Base-by-base conservation (phyloP, 2,888 invertebrate species). In the Brachycybe producta region DNA sequence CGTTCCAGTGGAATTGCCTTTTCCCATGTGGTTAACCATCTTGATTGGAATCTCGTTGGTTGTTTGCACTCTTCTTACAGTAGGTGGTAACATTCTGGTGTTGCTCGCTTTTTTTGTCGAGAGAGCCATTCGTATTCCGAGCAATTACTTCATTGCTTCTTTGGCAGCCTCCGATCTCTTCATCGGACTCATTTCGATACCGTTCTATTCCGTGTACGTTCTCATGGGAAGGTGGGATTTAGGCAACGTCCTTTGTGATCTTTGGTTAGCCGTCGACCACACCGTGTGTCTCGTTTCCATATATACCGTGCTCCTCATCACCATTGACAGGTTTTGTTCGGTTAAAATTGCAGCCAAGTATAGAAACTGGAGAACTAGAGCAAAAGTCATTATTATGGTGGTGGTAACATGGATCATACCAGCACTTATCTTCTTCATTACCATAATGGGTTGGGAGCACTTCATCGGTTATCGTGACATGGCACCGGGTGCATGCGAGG, bases 111-210 rank as follows among this genome's bases (percentile, higher is more conserved):
- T 97, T 69, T 82, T 92, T 55, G 86, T 95, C 38, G 95, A 94
- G 69, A 74, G 92, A 53, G 83, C 84, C 57, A 87, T 87, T 56
- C 70, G 98, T 50, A 95, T 97, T 65, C 97, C 98, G 26, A 94
- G 94, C 68, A 98, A 98, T 73, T 98, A 97, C 73, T 98, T 97
- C 74, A 95, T 98, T 57, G 95, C 95, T 7, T 97, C 97, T 0
- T 75, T 98, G 55, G 98, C 98, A 41, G 88, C 94, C 51, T 92
- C 92, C 7, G 95, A 97, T 68, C 80, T 97, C 74, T 75, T 97
- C 54, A 98, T 98, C 68, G 98, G 98, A 62, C 84, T 92, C 44
- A 82, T 97, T 54, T 97, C 97, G 26, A 90, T 98, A 84, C 97
- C 98, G 49, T 94, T 98, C 71, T 98, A 91, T 71, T 94, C 95